A percentile compares a stretch with the other conserved stretches of the same genome.
Evolutionary conservation across 2,113 vertebrate species (phyloP).

Genomic region (Rhegmatorhina hoffmannsi): DNA sequence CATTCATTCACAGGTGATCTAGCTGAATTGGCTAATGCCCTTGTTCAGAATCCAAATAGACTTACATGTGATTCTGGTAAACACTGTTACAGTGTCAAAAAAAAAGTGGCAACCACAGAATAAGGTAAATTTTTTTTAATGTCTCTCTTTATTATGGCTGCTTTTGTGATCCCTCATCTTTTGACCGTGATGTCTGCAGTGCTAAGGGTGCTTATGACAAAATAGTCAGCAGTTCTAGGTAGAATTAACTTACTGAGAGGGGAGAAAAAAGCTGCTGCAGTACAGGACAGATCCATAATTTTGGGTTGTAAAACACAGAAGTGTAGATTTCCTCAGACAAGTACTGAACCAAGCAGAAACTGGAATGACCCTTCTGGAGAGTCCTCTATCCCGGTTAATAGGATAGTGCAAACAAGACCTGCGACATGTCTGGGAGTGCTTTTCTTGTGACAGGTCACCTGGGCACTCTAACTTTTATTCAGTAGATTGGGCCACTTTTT

Average conservation of each 20-base stretch:
- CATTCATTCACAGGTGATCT: neutral
- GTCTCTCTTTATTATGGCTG: neutral
- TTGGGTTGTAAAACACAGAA: neutral
- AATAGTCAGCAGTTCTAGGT: neutral
- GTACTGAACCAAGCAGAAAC: neutral
- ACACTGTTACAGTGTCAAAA: neutral
- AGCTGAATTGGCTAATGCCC: neutral
- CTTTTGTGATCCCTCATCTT: neutral
- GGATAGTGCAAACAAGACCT: neutral
- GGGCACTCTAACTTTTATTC: neutral
- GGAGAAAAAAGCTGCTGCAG: neutral
- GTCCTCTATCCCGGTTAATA: neutral
- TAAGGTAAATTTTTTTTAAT: neutral
- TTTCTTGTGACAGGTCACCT: neutral
- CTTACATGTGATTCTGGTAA: neutral
- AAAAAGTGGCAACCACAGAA: neutral
- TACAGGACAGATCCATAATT: neutral
- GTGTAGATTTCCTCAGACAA: neutral
- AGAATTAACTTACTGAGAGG: neutral
- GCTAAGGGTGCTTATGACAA: neutral
- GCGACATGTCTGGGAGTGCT: neutral
- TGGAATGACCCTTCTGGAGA: neutral
- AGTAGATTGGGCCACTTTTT: accelerated
- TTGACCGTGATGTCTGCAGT: neutral
- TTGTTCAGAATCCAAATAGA: neutral